Conservation (phyloP, 92 coral and sea anemone species). For the Porites evermanni region DNA sequence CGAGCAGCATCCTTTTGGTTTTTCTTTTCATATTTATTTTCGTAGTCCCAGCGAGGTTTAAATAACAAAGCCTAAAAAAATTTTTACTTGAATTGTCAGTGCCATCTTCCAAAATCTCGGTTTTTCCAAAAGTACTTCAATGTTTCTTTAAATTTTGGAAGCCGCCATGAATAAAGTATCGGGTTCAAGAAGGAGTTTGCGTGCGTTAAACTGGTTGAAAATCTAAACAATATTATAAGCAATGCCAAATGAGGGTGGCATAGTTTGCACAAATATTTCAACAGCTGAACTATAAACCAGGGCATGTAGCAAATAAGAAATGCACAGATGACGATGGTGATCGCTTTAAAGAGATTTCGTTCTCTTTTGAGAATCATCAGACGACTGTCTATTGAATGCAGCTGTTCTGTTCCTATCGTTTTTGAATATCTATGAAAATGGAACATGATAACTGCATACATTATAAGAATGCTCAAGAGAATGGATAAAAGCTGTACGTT, state of each 20-base stretch:
- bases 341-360: not conserved
- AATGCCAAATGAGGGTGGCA: not conserved
- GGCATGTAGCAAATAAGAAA: slow-evolving; percentile 19
- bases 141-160: slow-evolving; percentile 45
- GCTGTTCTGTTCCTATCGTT: not conserved
- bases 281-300: not conserved
- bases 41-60: no score
- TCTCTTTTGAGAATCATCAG: not conserved
- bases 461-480: not conserved
- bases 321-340: slow-evolving; percentile 13
- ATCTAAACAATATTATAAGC: not conserved
- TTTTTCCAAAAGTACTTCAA: slow-evolving; percentile 10
- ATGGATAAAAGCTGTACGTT: slow-evolving; percentile 10
- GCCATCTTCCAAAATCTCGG: no score
- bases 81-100: no score
- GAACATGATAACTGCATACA: slow-evolving; percentile 3
- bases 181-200: slow-evolving; percentile 53
- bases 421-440: slow-evolving; percentile 2
- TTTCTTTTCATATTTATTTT: no score
- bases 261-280: not conserved
- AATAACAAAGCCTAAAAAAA: no score
- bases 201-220: not conserved
- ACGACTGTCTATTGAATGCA: not conserved
- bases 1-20: no score
- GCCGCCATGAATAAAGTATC: slow-evolving; percentile 56